Evolutionary conservation across 1,140 invertebrate genomes (phyloP).

Genomic region (Ectropis grisescens): DNA sequence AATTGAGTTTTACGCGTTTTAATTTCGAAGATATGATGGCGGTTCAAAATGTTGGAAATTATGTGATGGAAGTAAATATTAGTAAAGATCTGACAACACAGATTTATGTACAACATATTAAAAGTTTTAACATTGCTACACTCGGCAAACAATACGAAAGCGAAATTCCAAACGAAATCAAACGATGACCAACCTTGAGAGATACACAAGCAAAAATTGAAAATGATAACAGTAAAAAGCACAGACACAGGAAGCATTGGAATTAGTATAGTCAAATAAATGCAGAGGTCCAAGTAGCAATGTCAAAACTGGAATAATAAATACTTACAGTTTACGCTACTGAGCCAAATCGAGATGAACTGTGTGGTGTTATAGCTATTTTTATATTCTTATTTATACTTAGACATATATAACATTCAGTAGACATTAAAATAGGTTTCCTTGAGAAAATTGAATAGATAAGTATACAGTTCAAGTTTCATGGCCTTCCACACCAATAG

Average conservation of each 20-base stretch:
- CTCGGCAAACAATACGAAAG: constrained; percentile 7
- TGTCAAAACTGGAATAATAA: constrained; percentile 51
- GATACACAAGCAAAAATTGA: constrained; percentile 25
- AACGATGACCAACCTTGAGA: constrained; percentile 58
- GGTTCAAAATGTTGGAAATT: too few relatives aligned
- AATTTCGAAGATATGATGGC: too few relatives aligned
- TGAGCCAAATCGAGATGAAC: constrained; percentile 38
- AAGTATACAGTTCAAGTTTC: constrained; percentile 25
- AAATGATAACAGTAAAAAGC: constrained; percentile 10
- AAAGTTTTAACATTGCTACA: constrained; percentile 65
- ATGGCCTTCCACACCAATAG: constrained; percentile 26
- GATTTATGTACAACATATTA: constrained; percentile 23
- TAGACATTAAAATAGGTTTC: constrained; percentile 41
- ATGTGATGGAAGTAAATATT: too few relatives aligned
- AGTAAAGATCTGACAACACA: constrained; percentile 54
- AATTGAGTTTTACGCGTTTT: too few relatives aligned
- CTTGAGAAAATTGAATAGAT: constrained; percentile 30
- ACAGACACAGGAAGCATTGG: constrained; percentile 12
- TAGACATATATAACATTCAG: constrained; percentile 64
- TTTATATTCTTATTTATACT: constrained; percentile 46
- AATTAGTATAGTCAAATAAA: neutral
- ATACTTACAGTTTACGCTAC: constrained; percentile 40
- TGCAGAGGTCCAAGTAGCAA: constrained; percentile 37
- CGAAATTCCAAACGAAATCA: constrained; percentile 9
- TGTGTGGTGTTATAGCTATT: constrained; percentile 35